Conservation (phyloP, 1,140 invertebrate genomes). For the Diabrotica virgifera region DNA sequence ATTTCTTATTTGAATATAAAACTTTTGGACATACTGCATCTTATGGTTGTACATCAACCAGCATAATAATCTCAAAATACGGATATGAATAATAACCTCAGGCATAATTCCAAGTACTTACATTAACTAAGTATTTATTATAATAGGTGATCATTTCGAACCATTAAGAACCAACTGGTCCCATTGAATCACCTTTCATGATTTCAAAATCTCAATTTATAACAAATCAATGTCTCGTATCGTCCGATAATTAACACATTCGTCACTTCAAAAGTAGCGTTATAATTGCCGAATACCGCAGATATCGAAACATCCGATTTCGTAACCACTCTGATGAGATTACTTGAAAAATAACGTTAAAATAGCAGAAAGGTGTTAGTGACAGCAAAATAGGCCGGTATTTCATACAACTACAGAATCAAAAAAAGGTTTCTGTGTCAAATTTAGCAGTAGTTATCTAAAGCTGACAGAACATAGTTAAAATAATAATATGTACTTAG, state of each 20-base stretch:
- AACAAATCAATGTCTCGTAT: background rate
- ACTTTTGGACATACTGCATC: background rate
- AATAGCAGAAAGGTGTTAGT: background rate
- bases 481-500: too few species aligned
- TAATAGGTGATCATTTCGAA: background rate
- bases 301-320: slow-evolving; percentile 4
- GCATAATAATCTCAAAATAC: background rate
- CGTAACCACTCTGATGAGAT: background rate
- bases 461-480: too few species aligned
- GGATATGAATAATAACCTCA: background rate
- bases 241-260: slow-evolving; percentile 4
- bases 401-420: too few species aligned
- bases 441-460: too few species aligned
- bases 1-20: background rate
- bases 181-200: background rate
- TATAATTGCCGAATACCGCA: background rate
- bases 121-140: background rate
- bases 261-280: background rate
- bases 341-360: background rate
- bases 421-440: too few species aligned
- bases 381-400: too few species aligned
- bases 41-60: background rate
- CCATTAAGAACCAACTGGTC: background rate
- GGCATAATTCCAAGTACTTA: background rate
- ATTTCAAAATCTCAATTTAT: background rate